Base-by-base conservation (phyloP, 1,140 invertebrate species). In the Pogonomyrmex californicus region DNA sequence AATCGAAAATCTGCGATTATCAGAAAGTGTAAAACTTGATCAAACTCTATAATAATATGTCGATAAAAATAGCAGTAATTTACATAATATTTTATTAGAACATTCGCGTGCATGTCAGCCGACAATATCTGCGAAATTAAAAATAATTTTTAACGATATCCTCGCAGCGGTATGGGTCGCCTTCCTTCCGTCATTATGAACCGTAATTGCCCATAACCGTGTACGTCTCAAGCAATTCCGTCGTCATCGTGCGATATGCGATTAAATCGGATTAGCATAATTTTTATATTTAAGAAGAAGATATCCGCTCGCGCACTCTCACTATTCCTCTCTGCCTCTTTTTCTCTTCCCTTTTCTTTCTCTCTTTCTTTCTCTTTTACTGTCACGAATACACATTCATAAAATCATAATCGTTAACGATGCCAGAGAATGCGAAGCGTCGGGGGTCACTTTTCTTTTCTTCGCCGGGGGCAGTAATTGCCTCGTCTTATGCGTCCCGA, bases 181-280 rank as follows among this genome's bases (percentile, higher is more conserved):
- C 41, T 73, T 58, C 38, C 54, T 71, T 62, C 33, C 75, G 56
- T 10, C 14, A 56, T 83, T 75, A 58, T 33, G 49, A 86, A 86
- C n/a, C 38, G 33, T 73, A 70, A 86, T 76, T 89, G 77, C 87
- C 47, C n/a, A 38, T n/a, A 4, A 51, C 41, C n/a, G 47, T 44
- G 14, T 63, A 54, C 23, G 51, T 77, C 78, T 82, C 70, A n/a
- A 30, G 68, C 76, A 70, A 88, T 88, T 89, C 56, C 30, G n/a
- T 36, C 41, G 47, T 58, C 78, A 62, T 41, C 76, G 62, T 78
- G 66, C 44, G 47, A 86, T 88, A 86, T 86, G 76, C 83, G 88
- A 89, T 89, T 89, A 88, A 88, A 68, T 36, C 1, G 41, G 47
- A 90, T 90, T 89, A 89, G 71, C 87, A 90, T 90, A 90, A 90